These are phyloP conservation scores for Syngnathus typhle DNA, from an alignment of 2,113 vertebrate species.

Conservation along the genomic window DNA sequence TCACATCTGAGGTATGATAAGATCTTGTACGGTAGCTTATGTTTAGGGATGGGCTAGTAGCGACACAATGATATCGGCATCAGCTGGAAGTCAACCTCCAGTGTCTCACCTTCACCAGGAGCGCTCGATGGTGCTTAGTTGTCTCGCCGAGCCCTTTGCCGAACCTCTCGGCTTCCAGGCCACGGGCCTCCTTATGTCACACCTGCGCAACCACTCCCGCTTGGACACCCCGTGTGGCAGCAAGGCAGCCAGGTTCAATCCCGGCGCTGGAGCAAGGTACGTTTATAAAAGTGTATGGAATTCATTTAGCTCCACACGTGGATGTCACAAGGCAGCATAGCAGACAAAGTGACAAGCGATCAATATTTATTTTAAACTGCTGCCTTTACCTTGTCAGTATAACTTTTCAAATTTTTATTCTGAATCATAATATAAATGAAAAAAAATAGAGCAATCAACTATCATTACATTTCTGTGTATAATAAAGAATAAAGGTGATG, in stretches of 20 bases:
- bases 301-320: background rate
- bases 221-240: conserved; percentile 77
- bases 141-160: conserved; percentile 71
- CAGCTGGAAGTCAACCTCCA: too few species aligned
- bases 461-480: too few species aligned
- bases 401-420: background rate
- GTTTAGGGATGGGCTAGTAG: too few species aligned
- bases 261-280: conserved; percentile 43
- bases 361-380: too few species aligned
- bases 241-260: conserved; percentile 21
- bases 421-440: too few species aligned
- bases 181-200: conserved; percentile 75
- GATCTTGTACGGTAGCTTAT: too few species aligned
- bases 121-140: conserved; percentile 80
- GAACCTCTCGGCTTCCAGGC: conserved; percentile 76
- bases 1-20: conserved; percentile 78
- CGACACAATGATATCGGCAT: too few species aligned
- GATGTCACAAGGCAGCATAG: background rate
- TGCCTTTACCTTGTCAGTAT: background rate
- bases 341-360: background rate
- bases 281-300: background rate
- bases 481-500: too few species aligned
- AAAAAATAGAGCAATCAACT: too few species aligned
- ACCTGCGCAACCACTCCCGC: conserved; percentile 83
- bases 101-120: conserved; percentile 68